A percentile compares a stretch with the other conserved stretches of the same genome.
These are phyloP conservation scores for Bos indicus DNA, from an alignment of 2,113 vertebrate species.

Conservation along the genomic window DNA sequence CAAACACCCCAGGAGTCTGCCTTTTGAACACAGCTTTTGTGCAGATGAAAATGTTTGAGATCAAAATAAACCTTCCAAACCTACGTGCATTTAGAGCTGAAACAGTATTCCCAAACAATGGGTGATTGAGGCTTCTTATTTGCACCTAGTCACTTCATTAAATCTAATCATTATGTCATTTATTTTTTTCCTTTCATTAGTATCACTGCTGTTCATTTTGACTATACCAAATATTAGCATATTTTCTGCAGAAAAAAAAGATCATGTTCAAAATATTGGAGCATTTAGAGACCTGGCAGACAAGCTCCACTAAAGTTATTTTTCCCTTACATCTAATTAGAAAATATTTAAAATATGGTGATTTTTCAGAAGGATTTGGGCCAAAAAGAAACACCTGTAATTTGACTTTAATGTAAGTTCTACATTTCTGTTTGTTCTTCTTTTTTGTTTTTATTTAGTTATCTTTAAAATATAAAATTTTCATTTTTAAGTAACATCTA, in stretches of 20 bases:
- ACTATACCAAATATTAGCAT: neutral
- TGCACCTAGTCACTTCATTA: neutral
- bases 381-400: neutral
- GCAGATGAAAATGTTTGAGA: neutral
- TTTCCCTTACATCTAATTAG: neutral
- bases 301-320: neutral
- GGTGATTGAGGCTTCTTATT: neutral
- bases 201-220: neutral
- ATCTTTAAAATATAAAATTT: neutral
- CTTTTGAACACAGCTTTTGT: neutral
- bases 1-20: neutral
- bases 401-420: neutral
- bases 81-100: neutral
- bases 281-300: neutral
- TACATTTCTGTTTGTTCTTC: neutral
- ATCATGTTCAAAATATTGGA: neutral
- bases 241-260: neutral
- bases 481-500: neutral
- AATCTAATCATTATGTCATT: neutral
- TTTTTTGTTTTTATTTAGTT: neutral
- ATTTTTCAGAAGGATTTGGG: neutral
- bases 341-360: neutral
- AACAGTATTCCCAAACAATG: neutral
- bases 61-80: neutral
- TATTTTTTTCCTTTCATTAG: neutral